A percentile compares a stretch with the other conserved stretches of the same genome.
Conservation (phyloP, 2,888 invertebrate genomes). For the Hyles lineata region DNA sequence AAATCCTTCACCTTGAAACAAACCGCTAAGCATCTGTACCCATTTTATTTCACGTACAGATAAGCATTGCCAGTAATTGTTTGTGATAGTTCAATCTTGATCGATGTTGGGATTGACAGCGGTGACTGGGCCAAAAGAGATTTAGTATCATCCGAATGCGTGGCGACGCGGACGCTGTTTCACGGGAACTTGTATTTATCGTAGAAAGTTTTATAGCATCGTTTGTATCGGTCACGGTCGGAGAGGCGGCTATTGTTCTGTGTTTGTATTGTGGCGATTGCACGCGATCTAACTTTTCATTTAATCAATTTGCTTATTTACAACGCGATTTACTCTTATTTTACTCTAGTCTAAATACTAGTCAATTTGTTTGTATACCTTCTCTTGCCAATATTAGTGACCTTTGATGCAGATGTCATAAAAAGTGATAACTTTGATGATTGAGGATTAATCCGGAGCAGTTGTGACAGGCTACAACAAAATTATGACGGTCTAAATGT, state of each 20-base stretch:
- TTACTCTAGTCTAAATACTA: no score
- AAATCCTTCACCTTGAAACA: background rate
- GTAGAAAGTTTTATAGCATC: background rate
- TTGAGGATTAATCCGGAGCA: no score
- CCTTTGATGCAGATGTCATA: no score
- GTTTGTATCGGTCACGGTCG: constrained; percentile 7
- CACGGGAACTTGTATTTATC: background rate
- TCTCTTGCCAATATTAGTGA: no score
- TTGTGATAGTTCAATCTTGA: constrained; percentile 25
- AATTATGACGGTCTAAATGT: no score
- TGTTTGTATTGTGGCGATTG: background rate
- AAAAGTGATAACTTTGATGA: no score
- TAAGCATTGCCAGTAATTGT: constrained; percentile 21
- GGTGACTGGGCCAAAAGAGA: constrained; percentile 16
- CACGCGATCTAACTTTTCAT: background rate
- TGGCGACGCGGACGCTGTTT: background rate
- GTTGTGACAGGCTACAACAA: no score
- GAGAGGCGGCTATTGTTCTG: background rate
- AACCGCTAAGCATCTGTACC: constrained; percentile 2
- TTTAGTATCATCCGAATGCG: constrained; percentile 15
- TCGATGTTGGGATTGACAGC: constrained; percentile 24
- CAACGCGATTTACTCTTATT: no score
- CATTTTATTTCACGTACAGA: constrained; percentile 13
- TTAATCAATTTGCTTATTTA: no score
- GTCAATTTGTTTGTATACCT: background rate